Base-by-base conservation (phyloP, 2,113 vertebrate genomes). In the Halichoerus grypus region DNA sequence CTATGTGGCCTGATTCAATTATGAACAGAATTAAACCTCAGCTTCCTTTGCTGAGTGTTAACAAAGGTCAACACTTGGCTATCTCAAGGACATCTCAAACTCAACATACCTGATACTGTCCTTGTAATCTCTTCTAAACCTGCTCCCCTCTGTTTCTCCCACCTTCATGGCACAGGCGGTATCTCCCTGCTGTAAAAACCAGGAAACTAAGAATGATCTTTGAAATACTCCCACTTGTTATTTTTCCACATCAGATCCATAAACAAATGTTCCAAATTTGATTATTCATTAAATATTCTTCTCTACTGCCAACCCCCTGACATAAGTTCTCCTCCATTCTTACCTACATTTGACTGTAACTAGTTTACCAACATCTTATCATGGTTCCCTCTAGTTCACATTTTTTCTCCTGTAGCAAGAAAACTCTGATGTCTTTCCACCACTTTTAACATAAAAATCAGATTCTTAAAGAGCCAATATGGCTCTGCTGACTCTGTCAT, bases 1-100 rank as follows among this genome's bases (percentile, higher is more conserved):
- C 49, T 3, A 21, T 67, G 87, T 76, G 79, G 81, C 80, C 90
- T 31, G 79, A 92, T 87, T 96, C 0, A 0, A 19, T 91, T 91
- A 94, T 14, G 83, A 94, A 65, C 0, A 0, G 83, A 97, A 95
- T 95, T 84, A 98, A 97, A 87, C 76, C 79, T 65, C 26, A 94
- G 46, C 33, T 97, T 84, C 49, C 97, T 97, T 96, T 80, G 69
- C 85, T 96, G 65, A 7, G 5, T 7, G 15, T 84, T 88, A 97
- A 61, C 65, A 74, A 31, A 92, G 39, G 85, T 55, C 42, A 76
- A 76, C 14, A 21, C 57, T 6, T 61, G n/a, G 33, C 14, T 18
- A 15, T 26, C 5, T 11, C 53, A 80, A 53, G 49, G 31, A 42
- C 5, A 72, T 55, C 19, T 57, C 51, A 72, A 5, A 65, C 22